These are phyloP conservation scores for Terebella lapidaria DNA, from an alignment of 2,888 invertebrate species.

Conservation along the genomic window DNA sequence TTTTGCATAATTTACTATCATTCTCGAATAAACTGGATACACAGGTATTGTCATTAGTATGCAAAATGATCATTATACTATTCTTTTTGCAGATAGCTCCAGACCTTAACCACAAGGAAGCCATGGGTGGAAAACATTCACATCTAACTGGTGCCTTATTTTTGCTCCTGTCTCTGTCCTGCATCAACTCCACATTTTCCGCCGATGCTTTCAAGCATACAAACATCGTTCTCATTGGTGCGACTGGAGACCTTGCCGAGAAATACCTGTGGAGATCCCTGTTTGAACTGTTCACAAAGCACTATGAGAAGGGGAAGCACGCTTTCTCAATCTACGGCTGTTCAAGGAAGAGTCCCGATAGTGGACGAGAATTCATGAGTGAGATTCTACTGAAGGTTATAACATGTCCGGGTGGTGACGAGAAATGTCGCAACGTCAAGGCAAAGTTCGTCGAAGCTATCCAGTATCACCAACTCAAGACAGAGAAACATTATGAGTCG, in stretches of 20 bases:
- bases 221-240: constrained; percentile 27
- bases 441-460: constrained; percentile 32
- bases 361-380: constrained; percentile 28
- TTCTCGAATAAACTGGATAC: too few relatives aligned
- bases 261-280: constrained; percentile 49
- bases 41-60: too few relatives aligned
- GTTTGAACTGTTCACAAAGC: constrained; percentile 23
- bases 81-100: too few relatives aligned
- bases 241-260: constrained; percentile 43
- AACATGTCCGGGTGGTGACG: constrained; percentile 28
- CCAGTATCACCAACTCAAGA: constrained; percentile 35
- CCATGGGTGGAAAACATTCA: too few relatives aligned
- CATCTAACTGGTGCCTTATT: too few relatives aligned
- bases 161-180: too few relatives aligned
- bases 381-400: constrained; percentile 32
- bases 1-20: too few relatives aligned
- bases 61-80: too few relatives aligned
- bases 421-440: constrained; percentile 30
- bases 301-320: constrained; percentile 22
- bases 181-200: too few relatives aligned
- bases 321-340: constrained; percentile 40
- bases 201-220: constrained; percentile 23
- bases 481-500: constrained; percentile 30
- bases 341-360: constrained; percentile 26
- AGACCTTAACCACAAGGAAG: too few relatives aligned